Percentiles rank a stretch among this genome's conserved stretches.
These are phyloP conservation scores for Rhyacichthys aspro DNA, from an alignment of 2,797 vertebrate genomes.

Conservation along the genomic window DNA sequence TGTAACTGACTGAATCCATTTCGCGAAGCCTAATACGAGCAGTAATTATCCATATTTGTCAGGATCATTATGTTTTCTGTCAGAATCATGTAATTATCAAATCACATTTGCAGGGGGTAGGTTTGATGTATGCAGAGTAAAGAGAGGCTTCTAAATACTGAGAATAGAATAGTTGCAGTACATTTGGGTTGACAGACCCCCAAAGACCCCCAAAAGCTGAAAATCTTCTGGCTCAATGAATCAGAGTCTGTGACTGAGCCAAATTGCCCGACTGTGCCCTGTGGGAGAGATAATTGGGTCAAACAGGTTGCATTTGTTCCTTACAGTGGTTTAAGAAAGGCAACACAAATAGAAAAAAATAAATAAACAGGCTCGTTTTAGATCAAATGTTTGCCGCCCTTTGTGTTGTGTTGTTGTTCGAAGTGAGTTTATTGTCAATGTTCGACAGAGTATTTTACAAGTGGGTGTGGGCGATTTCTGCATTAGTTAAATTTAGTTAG, in stretches of 20 bases:
- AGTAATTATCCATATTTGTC: slow-evolving; percentile 41
- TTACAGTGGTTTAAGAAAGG: slow-evolving; percentile 27
- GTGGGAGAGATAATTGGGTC: slow-evolving; percentile 74
- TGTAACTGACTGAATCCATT: slow-evolving; percentile 10
- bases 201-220: no score
- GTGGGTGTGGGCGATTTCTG: slow-evolving; percentile 8
- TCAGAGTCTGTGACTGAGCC: slow-evolving; percentile 64
- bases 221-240: slow-evolving; percentile 66
- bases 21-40: slow-evolving; percentile 26
- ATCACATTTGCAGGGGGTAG: no score
- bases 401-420: slow-evolving; percentile 34
- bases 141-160: no score
- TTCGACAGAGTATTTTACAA: slow-evolving; percentile 16
- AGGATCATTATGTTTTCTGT: slow-evolving; percentile 27
- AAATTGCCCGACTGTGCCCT: slow-evolving; percentile 64
- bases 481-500: background rate
- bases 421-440: slow-evolving; percentile 28
- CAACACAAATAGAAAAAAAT: slow-evolving; percentile 43
- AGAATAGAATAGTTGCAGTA: slow-evolving; percentile 31
- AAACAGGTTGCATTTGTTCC: slow-evolving; percentile 66
- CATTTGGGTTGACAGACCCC: slow-evolving; percentile 56
- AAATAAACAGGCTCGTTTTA: slow-evolving; percentile 55
- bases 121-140: no score
- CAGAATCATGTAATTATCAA: background rate
- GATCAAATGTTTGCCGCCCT: slow-evolving; percentile 51